Base-by-base conservation (phyloP, 2,113 vertebrate genomes). In the Grus americana region DNA sequence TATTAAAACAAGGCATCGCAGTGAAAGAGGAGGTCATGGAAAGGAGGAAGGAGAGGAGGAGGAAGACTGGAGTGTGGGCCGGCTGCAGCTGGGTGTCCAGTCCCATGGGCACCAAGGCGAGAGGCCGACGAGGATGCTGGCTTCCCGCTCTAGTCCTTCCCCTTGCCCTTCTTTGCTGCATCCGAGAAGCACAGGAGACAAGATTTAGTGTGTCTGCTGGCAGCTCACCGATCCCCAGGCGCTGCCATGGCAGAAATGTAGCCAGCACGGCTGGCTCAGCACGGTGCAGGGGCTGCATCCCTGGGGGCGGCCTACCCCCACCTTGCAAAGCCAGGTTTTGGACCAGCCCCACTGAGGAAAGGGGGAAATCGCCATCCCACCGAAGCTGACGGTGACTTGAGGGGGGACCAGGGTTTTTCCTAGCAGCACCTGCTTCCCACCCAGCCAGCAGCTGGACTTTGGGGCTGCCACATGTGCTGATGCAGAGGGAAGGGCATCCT, bases 111-210 rank as follows among this genome's bases (percentile, higher is more conserved):
- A 79, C 83, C 29, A 5, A 40, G 92, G 71, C 5, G 24, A 87
- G 75, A 76, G 73, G 73, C 44, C 0, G 12, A 23, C 2, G 78
- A 87, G 34, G 79, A 74, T 3, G n/a, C 22, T 61, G 54, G 50
- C 81, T 83, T 88, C 61, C 61, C 2, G 20, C 16, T 87, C 89
- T 98, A 98, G 81, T 98, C 98, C 95, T 98, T 99, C 66, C 98
- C 98, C 73, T 98, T 98, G 91, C 98, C 98, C 94, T 99, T 99
- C 95, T 98, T 99, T 92, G 98, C 98, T 99, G 98, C 80, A 72
- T 59, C 86, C 75, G 88, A 98, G 92, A 97, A 94, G 36, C 76
- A 96, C 73, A 92, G 55, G 44, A 94, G 80, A 94, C 9, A 49
- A 57, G 11, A 9, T 22, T 98, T 88, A 97, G 88, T 13, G 15